Percentiles rank a stretch among this genome's conserved stretches.
phyloP scores from a whole-genome alignment of 2,888 invertebrate genomes.

The Aplocera efformata region DNA sequence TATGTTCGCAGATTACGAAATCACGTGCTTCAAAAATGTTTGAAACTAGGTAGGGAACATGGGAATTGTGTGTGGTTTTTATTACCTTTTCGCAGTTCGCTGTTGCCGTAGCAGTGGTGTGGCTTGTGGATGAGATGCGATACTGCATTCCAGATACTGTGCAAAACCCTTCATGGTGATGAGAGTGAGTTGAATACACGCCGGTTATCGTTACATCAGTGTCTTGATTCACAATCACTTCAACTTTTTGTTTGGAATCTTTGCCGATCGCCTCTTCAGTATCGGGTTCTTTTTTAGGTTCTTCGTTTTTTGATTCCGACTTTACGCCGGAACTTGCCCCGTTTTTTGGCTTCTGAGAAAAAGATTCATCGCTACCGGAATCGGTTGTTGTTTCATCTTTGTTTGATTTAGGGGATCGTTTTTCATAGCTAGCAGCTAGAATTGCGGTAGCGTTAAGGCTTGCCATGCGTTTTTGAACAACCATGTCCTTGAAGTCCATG shows the following conservation, averaged over 20 bases:
- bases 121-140: constrained; percentile 92
- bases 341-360: constrained; percentile 77
- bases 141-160: constrained; percentile 93
- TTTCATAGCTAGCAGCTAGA: constrained; percentile 93
- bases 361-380: constrained; percentile 76
- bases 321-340: constrained; percentile 76
- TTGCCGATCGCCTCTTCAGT: constrained; percentile 49
- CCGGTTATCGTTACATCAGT: constrained; percentile 94
- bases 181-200: constrained; percentile 90
- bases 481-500: constrained; percentile 92
- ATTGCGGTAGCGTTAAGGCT: constrained; percentile 95
- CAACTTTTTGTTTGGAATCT: constrained; percentile 81
- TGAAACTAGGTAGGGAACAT: too few relatives aligned
- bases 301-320: constrained; percentile 74
- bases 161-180: constrained; percentile 86
- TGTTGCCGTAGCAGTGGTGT: constrained; percentile 91
- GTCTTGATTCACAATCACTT: constrained; percentile 91
- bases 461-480: constrained; percentile 94
- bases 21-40: too few relatives aligned
- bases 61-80: too few relatives aligned
- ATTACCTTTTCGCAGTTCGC: constrained; percentile 86
- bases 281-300: constrained; percentile 67
- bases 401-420: constrained; percentile 80
- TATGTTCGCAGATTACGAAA: constrained; percentile 17
- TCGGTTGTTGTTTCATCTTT: constrained; percentile 81